A percentile compares a stretch with the other conserved stretches of the same genome.
Evolutionary conservation across 2,888 invertebrate species (phyloP).

Genomic region (Aspidiotus destructor): DNA sequence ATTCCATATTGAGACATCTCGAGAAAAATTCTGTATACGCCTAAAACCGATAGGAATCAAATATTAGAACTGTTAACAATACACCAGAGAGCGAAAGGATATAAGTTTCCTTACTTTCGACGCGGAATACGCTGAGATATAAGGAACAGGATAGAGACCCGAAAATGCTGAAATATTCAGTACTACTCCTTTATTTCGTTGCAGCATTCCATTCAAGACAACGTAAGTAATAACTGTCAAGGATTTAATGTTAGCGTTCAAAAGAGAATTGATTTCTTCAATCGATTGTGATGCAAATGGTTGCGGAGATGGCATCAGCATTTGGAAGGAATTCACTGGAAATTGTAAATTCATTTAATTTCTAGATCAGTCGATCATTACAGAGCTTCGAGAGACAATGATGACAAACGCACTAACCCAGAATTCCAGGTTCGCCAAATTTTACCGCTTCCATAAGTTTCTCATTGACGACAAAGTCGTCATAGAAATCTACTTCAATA

Average conservation of each 20-base stretch:
- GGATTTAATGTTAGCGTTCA: slow-evolving; percentile 25
- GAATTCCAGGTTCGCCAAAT: slow-evolving; percentile 14
- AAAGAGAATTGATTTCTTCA: slow-evolving; percentile 17
- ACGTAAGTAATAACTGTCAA: slow-evolving; percentile 24
- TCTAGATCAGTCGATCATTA: not conserved
- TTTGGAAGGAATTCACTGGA: slow-evolving; percentile 21
- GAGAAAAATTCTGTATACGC: slow-evolving; percentile 23
- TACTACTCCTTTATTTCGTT: slow-evolving; percentile 20
- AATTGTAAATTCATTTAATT: not conserved
- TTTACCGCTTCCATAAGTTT: slow-evolving; percentile 18
- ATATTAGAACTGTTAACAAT: not conserved
- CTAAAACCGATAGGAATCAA: not conserved
- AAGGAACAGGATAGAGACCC: slow-evolving; percentile 23
- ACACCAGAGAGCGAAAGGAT: not conserved
- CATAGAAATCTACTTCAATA: slow-evolving; percentile 21
- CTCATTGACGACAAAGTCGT: slow-evolving; percentile 23
- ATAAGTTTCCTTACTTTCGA: slow-evolving; percentile 6
- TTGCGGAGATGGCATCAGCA: slow-evolving; percentile 15
- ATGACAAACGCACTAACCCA: slow-evolving; percentile 2
- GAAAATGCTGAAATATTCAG: slow-evolving; percentile 25
- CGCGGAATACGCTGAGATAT: slow-evolving; percentile 20
- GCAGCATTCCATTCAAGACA: slow-evolving; percentile 24
- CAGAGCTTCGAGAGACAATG: too few relatives aligned
- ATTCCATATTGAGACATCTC: slow-evolving; percentile 18
- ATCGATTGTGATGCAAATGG: slow-evolving; percentile 4